Conservation (phyloP, 92 coral and sea anemone genomes). For the Epizoanthus illoricatus region DNA sequence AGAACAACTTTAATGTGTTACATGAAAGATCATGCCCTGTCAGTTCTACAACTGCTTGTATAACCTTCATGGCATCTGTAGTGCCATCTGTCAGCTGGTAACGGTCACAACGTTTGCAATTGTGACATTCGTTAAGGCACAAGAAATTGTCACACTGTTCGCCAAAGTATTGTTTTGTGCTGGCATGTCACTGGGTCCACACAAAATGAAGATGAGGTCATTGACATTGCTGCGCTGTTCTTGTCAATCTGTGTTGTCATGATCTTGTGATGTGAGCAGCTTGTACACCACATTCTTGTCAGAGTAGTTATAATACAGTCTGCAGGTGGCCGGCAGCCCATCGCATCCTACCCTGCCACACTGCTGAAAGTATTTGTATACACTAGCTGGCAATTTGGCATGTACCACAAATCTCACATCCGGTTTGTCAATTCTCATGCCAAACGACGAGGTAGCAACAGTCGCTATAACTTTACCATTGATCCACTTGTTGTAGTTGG, state of each 20-base stretch:
- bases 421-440: constrained; percentile 49
- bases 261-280: constrained; percentile 24
- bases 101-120: not conserved
- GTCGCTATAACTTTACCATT: constrained; percentile 11
- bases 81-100: constrained; percentile 1
- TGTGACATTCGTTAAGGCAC: constrained; percentile 1
- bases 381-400: constrained; percentile 32
- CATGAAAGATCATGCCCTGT: constrained; percentile 1
- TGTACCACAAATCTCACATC: constrained; percentile 41
- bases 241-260: not conserved
- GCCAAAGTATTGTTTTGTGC: constrained; percentile 37
- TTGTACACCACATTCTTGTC: constrained; percentile 37
- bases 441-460: constrained; percentile 42
- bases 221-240: not conserved
- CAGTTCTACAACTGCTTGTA: constrained; percentile 17
- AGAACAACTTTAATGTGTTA: constrained; percentile 14
- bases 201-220: constrained; percentile 36
- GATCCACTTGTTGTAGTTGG: constrained; percentile 15
- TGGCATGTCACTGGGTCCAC: constrained; percentile 45
- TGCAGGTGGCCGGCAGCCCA: constrained; percentile 30
- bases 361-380: not conserved
- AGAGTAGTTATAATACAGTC: constrained; percentile 12
- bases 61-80: constrained; percentile 1
- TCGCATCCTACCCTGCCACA: constrained; percentile 36
- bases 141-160: constrained; percentile 18